Base-by-base conservation (phyloP, 2,888 invertebrate genomes). In the Epistrophe grossulariae region DNA sequence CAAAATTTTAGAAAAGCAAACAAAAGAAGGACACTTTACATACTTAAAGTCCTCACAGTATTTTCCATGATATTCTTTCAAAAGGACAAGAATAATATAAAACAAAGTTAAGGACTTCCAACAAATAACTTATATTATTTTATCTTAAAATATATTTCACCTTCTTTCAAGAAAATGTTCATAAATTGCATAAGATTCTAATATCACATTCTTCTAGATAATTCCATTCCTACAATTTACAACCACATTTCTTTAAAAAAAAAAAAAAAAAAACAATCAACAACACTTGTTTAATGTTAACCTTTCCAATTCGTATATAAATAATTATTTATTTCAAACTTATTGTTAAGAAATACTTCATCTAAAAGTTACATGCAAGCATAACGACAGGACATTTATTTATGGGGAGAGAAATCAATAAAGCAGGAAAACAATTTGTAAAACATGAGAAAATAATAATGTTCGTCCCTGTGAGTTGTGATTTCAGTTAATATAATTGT, bases 391-490 rank as follows among this genome's bases (percentile, higher is more conserved):
- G 19, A 60, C 40, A 40, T 40, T 60, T 38, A 24, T 11, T 11
- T 10, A 35, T 9, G 1, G 4, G 10, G 19, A 19, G 10, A 11
- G 4, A n/a, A 8, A 15, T 17, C 38, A 59, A 38, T 59, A 19
- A 38, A 59, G 35, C 13, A 60, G 13, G 17, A 35, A 35, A 38
- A 57, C 35, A 35, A 60, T 38, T 19, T 59, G 35, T 59, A 6
- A 4, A 35, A 7, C 15, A n/a, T 15, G 31, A 11, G 6, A 17
- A 31, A 10, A 59, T 11, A 35, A 59, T 35, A 35, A 35, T 59
- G 19, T 40, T n/a, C n/a, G n/a, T n/a, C n/a, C 38, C 13, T 60
- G n/a, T 40, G 60, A 7, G 60, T 31, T 28, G 55, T 55, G 60
- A 4, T 28, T n/a, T 55, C 28, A 55, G 28, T 55, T 24, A 7